A percentile compares a stretch with the other conserved stretches of the same genome.
phyloP scores from a whole-genome alignment of 2,888 invertebrate genomes.

The Xanthorhoe designata region DNA sequence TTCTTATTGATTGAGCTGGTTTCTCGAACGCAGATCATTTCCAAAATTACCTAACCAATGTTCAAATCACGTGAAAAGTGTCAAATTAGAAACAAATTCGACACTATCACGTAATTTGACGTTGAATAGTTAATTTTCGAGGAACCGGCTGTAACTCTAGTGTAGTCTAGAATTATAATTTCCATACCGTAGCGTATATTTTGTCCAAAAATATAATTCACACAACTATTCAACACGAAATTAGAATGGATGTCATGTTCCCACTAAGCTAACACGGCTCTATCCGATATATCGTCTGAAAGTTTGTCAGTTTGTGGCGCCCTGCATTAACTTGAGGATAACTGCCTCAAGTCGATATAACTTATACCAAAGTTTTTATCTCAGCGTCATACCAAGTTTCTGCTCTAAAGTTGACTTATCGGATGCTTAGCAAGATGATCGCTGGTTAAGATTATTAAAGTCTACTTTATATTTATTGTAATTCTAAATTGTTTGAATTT shows the following conservation, averaged over 20 bases:
- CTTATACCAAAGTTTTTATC: slow-evolving; percentile 3
- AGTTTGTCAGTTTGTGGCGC: not conserved
- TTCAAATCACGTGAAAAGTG: too few species aligned
- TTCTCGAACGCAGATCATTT: too few species aligned
- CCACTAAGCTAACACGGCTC: not conserved
- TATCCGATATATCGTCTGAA: not conserved
- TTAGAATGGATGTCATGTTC: not conserved
- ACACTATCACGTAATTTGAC: too few species aligned
- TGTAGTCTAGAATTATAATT: too few species aligned
- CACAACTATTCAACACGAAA: not conserved
- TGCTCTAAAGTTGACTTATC: slow-evolving; percentile 2
- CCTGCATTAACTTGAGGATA: not conserved
- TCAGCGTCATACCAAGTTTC: not conserved
- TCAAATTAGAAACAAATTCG: too few species aligned
- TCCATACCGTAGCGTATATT: too few species aligned
- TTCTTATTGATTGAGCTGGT: too few species aligned
- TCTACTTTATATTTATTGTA: not conserved
- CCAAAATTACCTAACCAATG: too few species aligned
- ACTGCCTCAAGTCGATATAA: slow-evolving; percentile 4
- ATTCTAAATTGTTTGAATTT: too few species aligned
- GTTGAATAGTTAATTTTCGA: too few species aligned
- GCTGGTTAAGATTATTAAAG: not conserved
- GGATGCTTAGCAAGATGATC: slow-evolving; percentile 1
- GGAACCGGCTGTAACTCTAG: too few species aligned
- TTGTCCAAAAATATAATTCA: too few species aligned